Evolutionary conservation across 2,797 vertebrate genomes (phyloP).

Genomic region (Syndactyla subalaris): DNA sequence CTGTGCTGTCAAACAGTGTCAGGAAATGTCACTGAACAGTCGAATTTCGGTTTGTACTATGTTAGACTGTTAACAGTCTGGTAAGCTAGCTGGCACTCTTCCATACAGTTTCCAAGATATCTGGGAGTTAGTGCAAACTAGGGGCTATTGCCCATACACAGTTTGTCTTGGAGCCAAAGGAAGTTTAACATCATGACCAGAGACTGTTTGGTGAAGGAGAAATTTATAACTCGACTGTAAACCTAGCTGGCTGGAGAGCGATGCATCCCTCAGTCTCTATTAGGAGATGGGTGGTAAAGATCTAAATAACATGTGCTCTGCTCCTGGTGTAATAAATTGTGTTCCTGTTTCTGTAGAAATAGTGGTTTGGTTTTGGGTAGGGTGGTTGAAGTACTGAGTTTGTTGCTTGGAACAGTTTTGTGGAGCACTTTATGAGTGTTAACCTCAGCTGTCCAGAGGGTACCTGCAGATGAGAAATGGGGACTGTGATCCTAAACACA

Average conservation of each 20-base stretch:
- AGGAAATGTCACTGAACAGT: not conserved
- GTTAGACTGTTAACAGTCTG: not conserved
- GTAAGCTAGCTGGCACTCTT: not conserved
- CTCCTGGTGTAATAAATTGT: not conserved
- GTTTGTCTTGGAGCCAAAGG: not conserved
- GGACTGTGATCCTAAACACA: not conserved
- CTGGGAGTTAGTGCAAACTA: not conserved
- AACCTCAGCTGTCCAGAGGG: not conserved
- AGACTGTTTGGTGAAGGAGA: not conserved
- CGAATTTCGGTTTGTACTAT: not conserved
- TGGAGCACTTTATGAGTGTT: not conserved
- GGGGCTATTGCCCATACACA: too few species aligned
- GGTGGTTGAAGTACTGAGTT: not conserved
- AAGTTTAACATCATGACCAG: not conserved
- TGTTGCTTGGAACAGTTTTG: not conserved
- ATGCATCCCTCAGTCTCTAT: not conserved
- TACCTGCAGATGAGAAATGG: rapidly evolving
- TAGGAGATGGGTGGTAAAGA: not conserved
- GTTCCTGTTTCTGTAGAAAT: not conserved
- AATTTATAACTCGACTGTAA: not conserved
- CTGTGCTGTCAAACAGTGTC: not conserved
- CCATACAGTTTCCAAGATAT: not conserved
- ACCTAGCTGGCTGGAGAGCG: not conserved
- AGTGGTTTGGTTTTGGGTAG: not conserved
- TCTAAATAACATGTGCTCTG: not conserved